phyloP scores from a whole-genome alignment of 2,888 invertebrate genomes.

The Catotricha subobsoleta region DNA sequence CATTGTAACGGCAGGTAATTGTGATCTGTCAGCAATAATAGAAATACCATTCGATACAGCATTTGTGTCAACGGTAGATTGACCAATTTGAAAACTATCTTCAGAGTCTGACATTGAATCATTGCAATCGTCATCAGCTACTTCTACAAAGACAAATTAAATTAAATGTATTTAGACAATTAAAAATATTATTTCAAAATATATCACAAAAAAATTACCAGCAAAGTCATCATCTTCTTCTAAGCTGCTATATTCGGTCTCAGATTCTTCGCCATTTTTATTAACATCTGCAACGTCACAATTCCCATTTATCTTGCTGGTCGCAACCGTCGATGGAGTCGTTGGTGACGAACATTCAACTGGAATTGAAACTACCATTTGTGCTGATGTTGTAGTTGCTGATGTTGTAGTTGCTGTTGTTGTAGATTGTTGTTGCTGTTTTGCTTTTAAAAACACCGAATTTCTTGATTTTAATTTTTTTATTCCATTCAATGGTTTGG shows the following conservation, averaged over 20 bases:
- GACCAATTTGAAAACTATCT: constrained; percentile 6
- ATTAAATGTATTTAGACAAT: background rate
- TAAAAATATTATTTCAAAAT: background rate
- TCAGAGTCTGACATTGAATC: constrained; percentile 7
- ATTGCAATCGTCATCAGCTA: constrained; percentile 7
- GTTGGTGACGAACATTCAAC: background rate
- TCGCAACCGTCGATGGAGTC: background rate
- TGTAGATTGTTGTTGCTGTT: background rate
- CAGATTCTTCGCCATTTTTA: constrained; percentile 5
- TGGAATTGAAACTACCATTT: background rate
- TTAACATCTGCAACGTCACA: background rate
- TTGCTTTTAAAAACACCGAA: background rate
- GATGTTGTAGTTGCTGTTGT: background rate
- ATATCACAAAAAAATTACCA: background rate
- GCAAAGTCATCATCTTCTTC: constrained; percentile 10
- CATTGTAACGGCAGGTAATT: background rate
- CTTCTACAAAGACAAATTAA: background rate
- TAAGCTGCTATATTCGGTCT: constrained; percentile 5
- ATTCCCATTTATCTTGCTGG: background rate
- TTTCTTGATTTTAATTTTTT: background rate
- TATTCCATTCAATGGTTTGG: background rate
- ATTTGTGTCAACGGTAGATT: background rate
- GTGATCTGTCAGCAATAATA: background rate
- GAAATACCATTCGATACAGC: background rate
- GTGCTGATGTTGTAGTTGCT: constrained; percentile 1